These are phyloP conservation scores for Isichthys henryi DNA, from an alignment of 2,113 vertebrate genomes.

Conservation along the genomic window DNA sequence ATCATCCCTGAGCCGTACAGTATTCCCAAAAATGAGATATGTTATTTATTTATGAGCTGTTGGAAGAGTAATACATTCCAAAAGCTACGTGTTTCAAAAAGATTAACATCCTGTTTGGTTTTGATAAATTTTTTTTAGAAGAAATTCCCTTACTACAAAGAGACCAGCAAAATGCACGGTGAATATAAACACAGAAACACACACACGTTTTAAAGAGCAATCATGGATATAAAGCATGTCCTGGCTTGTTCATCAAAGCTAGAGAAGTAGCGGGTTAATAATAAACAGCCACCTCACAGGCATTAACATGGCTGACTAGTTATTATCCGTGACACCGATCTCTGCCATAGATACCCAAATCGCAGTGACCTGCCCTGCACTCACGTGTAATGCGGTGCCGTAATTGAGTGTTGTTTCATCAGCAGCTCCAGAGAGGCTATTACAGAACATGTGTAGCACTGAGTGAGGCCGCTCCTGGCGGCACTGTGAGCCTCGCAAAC, in stretches of 20 bases:
- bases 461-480: neutral
- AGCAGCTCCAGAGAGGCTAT: neutral
- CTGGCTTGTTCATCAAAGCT: neutral
- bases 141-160: neutral
- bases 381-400: neutral
- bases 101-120: neutral
- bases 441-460: neutral
- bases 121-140: neutral
- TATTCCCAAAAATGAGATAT: neutral
- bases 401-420: neutral
- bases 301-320: neutral
- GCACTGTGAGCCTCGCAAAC: neutral
- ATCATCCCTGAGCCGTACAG: neutral
- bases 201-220: neutral
- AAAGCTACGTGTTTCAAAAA: neutral
- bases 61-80: conserved; percentile 30
- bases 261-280: neutral
- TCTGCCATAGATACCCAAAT: neutral
- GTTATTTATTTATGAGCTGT: conserved; percentile 27
- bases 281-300: too few species aligned
- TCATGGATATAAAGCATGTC: neutral
- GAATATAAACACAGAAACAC: neutral
- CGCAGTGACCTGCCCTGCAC: neutral
- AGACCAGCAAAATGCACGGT: neutral
- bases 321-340: neutral